Evolutionary conservation across 2,797 vertebrate species (phyloP), one percentile per base, ranked within the genome.

Genomic region (Euphonia xanthogaster): DNA sequence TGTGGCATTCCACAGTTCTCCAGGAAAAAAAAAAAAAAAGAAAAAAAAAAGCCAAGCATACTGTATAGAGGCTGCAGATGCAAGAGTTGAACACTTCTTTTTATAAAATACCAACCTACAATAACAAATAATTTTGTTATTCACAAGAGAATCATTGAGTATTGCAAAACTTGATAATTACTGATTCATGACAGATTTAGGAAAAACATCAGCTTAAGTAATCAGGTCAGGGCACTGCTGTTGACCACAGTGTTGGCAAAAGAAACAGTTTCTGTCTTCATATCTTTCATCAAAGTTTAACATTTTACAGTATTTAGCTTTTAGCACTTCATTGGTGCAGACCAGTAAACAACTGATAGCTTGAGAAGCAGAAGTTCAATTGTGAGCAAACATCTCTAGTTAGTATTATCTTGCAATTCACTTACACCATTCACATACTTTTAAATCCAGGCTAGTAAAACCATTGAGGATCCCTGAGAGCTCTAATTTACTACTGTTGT

Each of bases 81-180:
- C 65, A 94, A 94, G 63, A 74, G 65, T 11, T 88, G 87, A 96
- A 93, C 70, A 16, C 45, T 93, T 91, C 90, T 88, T 77, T 88
- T 85, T 17, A 95, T 95, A 97, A 95, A 87, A 96, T 89, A 97
- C 96, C 96, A 96, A 89, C 93, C 88, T 95, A 97, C 96, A 97
- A 97, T 94, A 97, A 97, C 96, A 98, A 98, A 97, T 97, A 96
- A 95, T 96, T 84, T 95, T 93, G 74, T 91, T 97, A 93, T 96
- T 97, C 97, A 96, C 97, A 96, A 96, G 97, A 97, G 97, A 96
- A 95, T 96, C 13, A 75, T 91, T 95, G 90, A 96, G 97, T 97
- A 97, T 98, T 98, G 98, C 98, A 98, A 98, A 98, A 98, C 97
- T 97, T 98, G 96, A 96, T 97, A 97, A 98, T 97, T 98, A 97